Evolutionary conservation across 2,797 vertebrate genomes (phyloP).

Genomic region (Brotula barbata): DNA sequence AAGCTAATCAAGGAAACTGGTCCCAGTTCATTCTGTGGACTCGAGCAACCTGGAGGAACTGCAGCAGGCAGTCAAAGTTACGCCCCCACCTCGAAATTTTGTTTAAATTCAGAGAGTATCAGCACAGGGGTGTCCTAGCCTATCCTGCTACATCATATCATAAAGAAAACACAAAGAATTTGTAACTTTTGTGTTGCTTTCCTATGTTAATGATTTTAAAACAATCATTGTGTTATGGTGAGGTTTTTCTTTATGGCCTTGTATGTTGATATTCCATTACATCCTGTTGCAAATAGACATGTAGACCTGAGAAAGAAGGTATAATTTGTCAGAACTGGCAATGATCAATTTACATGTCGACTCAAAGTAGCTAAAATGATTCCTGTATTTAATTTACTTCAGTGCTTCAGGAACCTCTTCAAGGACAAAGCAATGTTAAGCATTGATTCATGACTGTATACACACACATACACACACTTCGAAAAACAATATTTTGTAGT

Average conservation of each 20-base stretch:
- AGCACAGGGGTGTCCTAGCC: background rate
- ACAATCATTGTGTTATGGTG: constrained; percentile 27
- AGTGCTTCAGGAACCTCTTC: constrained; percentile 31
- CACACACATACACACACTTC: constrained; percentile 2
- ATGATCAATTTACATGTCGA: constrained; percentile 44
- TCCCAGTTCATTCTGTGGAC: background rate
- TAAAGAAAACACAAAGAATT: too few relatives aligned
- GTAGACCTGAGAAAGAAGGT: constrained; percentile 3
- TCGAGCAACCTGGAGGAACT: background rate
- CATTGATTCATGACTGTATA: constrained; percentile 44
- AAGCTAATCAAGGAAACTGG: background rate
- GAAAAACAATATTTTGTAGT: constrained; percentile 50
- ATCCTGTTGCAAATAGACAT: constrained; percentile 11
- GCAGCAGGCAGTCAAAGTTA: background rate
- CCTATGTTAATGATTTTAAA: constrained; percentile 19
- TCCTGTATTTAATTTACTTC: constrained; percentile 35
- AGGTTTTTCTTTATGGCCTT: constrained; percentile 2
- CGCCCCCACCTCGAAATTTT: background rate
- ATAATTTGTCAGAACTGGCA: constrained; percentile 35
- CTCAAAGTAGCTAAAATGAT: constrained; percentile 43
- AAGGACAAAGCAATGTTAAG: constrained; percentile 48
- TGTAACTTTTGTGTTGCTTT: constrained; percentile 1
- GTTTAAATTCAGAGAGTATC: constrained; percentile 1
- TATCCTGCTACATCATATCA: constrained; percentile 1
- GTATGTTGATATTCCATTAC: constrained; percentile 25